phyloP scores from a whole-genome alignment of 2,113 vertebrate genomes.

The Pristiophorus japonicus region DNA sequence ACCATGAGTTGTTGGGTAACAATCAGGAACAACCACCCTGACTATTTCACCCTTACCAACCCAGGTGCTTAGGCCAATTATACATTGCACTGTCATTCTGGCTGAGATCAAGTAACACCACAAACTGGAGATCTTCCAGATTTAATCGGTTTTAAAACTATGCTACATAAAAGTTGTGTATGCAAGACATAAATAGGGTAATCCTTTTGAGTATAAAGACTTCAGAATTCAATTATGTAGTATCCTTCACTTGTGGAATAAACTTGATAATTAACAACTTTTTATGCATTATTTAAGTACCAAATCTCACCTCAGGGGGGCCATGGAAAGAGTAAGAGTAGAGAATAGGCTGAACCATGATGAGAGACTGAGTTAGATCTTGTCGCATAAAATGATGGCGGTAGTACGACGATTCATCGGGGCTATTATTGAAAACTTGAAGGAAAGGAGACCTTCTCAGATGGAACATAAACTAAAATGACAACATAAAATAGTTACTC shows the following conservation, averaged over 20 bases:
- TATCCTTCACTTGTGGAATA: background rate
- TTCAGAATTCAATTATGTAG: background rate
- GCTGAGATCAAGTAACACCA: background rate
- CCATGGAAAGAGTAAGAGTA: slow-evolving; percentile 94
- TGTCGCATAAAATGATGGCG: slow-evolving; percentile 90
- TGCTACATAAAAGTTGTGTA: background rate
- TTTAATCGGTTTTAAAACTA: background rate
- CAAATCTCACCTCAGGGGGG: slow-evolving; percentile 79
- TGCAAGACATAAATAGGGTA: background rate
- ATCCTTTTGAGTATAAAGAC: background rate
- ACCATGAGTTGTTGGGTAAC: background rate
- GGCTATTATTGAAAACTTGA: slow-evolving; percentile 97
- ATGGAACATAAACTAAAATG: slow-evolving; percentile 92
- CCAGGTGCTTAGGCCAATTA: background rate
- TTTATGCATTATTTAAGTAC: background rate
- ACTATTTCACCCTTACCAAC: background rate
- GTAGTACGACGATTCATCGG: slow-evolving; percentile 91
- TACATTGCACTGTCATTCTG: background rate
- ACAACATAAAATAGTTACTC: background rate
- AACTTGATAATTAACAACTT: background rate
- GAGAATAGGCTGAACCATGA: slow-evolving; percentile 96
- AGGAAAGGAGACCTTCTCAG: slow-evolving; percentile 90
- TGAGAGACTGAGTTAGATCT: slow-evolving; percentile 93
- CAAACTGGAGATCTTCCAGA: background rate
- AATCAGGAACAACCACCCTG: background rate